These are phyloP conservation scores for Tricholauxania praeusta DNA, from an alignment of 2,888 invertebrate species.

Conservation along the genomic window DNA sequence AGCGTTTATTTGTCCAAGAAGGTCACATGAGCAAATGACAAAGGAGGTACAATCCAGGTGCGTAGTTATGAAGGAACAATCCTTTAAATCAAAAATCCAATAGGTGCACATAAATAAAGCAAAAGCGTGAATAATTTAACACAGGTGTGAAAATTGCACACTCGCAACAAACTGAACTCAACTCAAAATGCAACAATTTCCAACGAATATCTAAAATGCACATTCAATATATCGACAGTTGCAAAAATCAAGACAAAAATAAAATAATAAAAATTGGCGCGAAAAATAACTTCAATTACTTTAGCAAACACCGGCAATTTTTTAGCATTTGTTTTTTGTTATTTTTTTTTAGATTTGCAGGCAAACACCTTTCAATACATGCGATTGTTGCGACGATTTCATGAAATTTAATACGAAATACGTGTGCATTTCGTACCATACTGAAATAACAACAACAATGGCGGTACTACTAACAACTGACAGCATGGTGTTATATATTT, in stretches of 20 bases:
- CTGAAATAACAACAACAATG: conserved; percentile 26
- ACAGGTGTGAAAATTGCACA: conserved; percentile 47
- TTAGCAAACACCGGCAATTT: not conserved
- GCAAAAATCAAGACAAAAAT: not conserved
- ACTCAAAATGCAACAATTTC: too few species aligned
- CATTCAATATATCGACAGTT: too few species aligned
- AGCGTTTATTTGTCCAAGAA: too few species aligned
- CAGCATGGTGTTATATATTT: too few species aligned
- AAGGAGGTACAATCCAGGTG: not conserved
- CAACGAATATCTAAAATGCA: too few species aligned
- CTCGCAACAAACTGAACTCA: conserved; percentile 24
- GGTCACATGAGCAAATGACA: too few species aligned
- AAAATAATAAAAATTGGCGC: too few species aligned
- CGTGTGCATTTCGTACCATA: not conserved
- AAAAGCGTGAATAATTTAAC: conserved; percentile 34
- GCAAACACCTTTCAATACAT: conserved; percentile 18
- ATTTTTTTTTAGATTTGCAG: conserved; percentile 5
- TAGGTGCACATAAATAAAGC: not conserved
- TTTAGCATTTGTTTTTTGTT: conserved; percentile 1
- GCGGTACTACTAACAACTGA: conserved; percentile 11
- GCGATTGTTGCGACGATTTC: conserved; percentile 4
- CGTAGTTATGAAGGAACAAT: conserved; percentile 1
- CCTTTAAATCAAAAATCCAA: not conserved
- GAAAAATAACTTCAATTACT: not conserved
- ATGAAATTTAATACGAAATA: too few species aligned